phyloP scores from a whole-genome alignment of 1,140 invertebrate species.

The Nephila pilipes region DNA sequence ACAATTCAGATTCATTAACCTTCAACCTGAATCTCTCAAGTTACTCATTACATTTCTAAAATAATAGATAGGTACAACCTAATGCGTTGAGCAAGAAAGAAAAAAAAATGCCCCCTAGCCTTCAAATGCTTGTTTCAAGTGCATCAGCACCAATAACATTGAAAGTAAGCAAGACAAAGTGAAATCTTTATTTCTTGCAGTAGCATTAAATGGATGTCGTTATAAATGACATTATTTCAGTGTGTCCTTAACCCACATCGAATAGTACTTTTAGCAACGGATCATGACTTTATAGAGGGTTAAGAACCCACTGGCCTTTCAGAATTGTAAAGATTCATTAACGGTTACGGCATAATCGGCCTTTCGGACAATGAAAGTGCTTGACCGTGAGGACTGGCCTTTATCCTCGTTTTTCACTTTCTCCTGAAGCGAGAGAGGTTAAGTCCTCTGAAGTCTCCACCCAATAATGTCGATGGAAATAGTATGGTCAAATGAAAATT shows the following conservation, averaged over 20 bases:
- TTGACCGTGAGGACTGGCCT: background rate
- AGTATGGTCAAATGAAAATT: too few species aligned
- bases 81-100: too few species aligned
- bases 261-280: background rate
- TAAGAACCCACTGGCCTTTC: slow-evolving; percentile 5
- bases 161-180: background rate
- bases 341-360: background rate
- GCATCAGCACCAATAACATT: background rate
- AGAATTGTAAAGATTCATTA: background rate
- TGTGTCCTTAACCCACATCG: slow-evolving; percentile 20
- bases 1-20: background rate
- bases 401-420: background rate
- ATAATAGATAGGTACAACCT: too few species aligned
- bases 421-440: background rate
- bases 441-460: background rate
- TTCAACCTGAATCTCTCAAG: too few species aligned
- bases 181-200: background rate
- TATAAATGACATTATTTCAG: background rate
- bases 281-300: slow-evolving; percentile 2
- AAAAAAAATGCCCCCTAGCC: too few species aligned
- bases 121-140: background rate
- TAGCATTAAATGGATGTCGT: background rate
- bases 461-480: background rate
- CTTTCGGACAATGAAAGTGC: background rate
- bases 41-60: too few species aligned